Evolutionary conservation across 2,797 vertebrate species (phyloP).

Genomic region (Sebastes diploproa): DNA sequence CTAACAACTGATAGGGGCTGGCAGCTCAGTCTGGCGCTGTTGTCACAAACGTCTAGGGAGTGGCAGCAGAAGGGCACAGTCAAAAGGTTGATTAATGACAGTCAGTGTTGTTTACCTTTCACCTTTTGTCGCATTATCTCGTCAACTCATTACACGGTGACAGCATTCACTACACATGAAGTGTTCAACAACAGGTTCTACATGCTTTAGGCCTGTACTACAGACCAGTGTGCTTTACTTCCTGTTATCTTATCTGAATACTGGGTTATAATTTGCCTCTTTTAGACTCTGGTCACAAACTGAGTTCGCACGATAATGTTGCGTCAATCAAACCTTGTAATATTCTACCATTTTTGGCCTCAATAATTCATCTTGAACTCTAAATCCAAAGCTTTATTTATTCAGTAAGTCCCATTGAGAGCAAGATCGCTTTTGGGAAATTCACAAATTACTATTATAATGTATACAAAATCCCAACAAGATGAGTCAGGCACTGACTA

Average conservation of each 20-base stretch:
- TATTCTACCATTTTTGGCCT: neutral
- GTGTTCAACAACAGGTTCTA: slow-evolving; percentile 52
- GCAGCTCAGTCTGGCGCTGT: slow-evolving; percentile 56
- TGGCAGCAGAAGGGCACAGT: slow-evolving; percentile 52
- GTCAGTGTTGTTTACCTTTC: slow-evolving; percentile 65
- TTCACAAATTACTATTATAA: neutral
- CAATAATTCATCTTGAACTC: neutral
- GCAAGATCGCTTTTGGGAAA: neutral
- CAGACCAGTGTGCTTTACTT: neutral
- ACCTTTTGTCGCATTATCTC: slow-evolving; percentile 75
- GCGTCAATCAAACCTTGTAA: neutral
- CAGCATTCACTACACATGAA: slow-evolving; percentile 34
- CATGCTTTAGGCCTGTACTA: slow-evolving; percentile 33
- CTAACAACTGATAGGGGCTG: slow-evolving; percentile 54
- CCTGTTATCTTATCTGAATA: slow-evolving; percentile 24
- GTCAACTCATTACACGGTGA: slow-evolving; percentile 26
- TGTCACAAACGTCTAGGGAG: slow-evolving; percentile 59
- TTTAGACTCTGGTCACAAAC: neutral
- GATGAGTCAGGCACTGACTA: no score
- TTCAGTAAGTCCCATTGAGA: neutral
- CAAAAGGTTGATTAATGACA: slow-evolving; percentile 77
- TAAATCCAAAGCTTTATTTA: neutral
- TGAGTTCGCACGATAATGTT: neutral
- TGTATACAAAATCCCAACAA: neutral
- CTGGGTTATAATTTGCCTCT: neutral